Base-by-base conservation (phyloP, 2,797 vertebrate species). In the Poeciliopsis infans region DNA sequence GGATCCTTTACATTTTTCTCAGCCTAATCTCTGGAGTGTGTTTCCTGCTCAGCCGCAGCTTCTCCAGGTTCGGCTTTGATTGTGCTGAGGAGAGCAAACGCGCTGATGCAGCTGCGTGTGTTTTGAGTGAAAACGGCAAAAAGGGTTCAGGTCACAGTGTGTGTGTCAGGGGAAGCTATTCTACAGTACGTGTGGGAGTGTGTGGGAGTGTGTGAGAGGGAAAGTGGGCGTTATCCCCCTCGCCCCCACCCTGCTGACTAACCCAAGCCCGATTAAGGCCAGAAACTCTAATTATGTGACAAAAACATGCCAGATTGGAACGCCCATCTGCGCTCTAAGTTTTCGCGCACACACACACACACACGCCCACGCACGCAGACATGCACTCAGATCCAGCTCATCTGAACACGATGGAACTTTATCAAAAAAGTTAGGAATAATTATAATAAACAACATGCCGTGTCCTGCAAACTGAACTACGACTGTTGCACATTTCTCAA, bases 261-360 rank as follows among this genome's bases (percentile, higher is more conserved):
- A 81, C 61, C 75, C 64, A 47, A 47, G 81, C 70, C 88, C 79
- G 92, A 94, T 95, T 94, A 93, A 94, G 93, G 93, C 92, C 93
- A 94, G 88, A 91, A 92, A 86, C 86, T 94, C 85, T 93, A 92
- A 94, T 94, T 95, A 92, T 85, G 90, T 88, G 73, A 84, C 88
- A 93, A n/a, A 89, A 88, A 93, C 71, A 72, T 87, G 94, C 91
- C 94, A 93, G 94, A 91, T 93, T 94, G 93, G 78, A 86, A 86
- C 82, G 75, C 92, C 94, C 94, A 95, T 95, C 95, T 96, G 95
- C 69, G 82, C 89, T 79, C 36, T 39, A 81, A 71, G 82, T 85
- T 86, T 61, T 81, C 53, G 15, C 49, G 15, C 57, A 1, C 23
- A 25, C 23, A 25, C 23, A 13, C 28, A 6, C 4, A 31, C n/a